Conservation (phyloP, 2,113 vertebrate genomes). For the Capreolus pygargus region DNA sequence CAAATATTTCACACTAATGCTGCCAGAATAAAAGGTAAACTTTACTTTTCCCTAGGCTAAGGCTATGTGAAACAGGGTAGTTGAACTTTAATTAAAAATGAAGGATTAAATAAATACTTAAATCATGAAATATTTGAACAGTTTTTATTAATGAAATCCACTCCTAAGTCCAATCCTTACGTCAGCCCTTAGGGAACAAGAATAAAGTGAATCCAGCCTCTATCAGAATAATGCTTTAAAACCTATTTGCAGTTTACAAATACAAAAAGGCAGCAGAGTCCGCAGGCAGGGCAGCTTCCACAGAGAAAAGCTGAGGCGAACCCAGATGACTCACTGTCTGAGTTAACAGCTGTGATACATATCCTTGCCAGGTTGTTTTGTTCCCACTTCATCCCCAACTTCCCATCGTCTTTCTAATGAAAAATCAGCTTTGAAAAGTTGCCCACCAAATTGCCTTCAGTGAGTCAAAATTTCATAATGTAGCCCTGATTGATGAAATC, state of each 20-base stretch:
- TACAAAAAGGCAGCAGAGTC: background rate
- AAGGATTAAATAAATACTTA: slow-evolving; percentile 40
- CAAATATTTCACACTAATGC: slow-evolving; percentile 6
- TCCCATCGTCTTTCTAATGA: slow-evolving; percentile 36
- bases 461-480: background rate
- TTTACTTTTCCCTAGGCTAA: background rate
- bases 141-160: slow-evolving; percentile 41
- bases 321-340: slow-evolving; percentile 24
- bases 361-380: slow-evolving; percentile 39
- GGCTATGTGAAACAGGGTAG: background rate
- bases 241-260: background rate
- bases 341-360: background rate
- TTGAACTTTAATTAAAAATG: slow-evolving; percentile 36
- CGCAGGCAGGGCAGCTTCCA: background rate
- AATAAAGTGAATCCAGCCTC: background rate
- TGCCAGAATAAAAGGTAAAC: background rate
- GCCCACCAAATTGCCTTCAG: background rate
- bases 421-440: slow-evolving; percentile 36
- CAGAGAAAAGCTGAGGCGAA: background rate
- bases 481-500: background rate
- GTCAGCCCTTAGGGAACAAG: background rate
- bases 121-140: background rate
- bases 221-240: slow-evolving; percentile 17
- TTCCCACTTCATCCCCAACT: slow-evolving; percentile 46
- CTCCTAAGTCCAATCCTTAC: background rate